Percentiles rank a stretch among this genome's conserved stretches.
phyloP scores from a whole-genome alignment of 2,797 vertebrate genomes.

The Melopsittacus undulatus region DNA sequence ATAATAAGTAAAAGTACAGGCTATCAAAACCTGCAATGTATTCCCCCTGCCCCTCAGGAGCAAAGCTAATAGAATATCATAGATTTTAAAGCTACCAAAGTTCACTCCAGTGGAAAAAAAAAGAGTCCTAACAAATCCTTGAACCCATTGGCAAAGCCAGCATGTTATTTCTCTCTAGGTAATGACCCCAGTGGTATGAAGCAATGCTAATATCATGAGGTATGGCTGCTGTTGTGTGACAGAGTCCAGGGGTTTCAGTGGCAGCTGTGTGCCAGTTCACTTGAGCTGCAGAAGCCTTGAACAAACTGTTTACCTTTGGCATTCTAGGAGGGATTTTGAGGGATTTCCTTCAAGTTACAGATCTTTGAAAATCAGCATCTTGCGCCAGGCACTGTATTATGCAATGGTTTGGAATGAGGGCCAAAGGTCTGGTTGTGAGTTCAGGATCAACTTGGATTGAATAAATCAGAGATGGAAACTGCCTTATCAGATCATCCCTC shows the following conservation, averaged over 20 bases:
- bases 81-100: not conserved
- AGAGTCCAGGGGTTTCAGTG: fast-evolving
- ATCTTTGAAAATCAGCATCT: constrained; percentile 12
- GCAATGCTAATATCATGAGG: not conserved
- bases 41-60: not conserved
- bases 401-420: not conserved
- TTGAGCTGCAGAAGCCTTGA: not conserved
- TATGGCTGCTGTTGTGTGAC: not conserved
- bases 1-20: not conserved
- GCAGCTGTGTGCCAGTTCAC: not conserved
- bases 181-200: not conserved
- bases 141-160: not conserved
- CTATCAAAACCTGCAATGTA: not conserved
- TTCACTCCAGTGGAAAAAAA: not conserved
- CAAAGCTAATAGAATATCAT: not conserved
- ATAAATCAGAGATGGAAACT: not conserved
- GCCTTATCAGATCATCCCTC: constrained; percentile 16
- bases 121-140: not conserved
- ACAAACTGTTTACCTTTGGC: constrained; percentile 32
- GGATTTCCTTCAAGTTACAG: constrained; percentile 50
- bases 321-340: constrained; percentile 42
- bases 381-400: not conserved
- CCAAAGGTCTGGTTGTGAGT: not conserved
- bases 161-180: not conserved
- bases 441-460: not conserved